Conservation (phyloP, 2,113 vertebrate species). For the Trichomycterus rosablanca region DNA sequence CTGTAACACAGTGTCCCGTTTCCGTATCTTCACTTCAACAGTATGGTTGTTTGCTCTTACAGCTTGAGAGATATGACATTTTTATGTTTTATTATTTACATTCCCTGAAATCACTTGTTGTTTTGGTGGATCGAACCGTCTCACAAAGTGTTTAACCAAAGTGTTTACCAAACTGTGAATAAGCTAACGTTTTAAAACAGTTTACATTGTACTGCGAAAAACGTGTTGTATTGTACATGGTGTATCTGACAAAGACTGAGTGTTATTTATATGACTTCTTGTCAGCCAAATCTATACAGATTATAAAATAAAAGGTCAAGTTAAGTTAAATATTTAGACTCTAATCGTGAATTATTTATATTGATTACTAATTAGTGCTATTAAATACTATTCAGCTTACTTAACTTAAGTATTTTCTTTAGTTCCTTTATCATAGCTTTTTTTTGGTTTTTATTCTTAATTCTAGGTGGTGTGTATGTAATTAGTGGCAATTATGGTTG, state of each 20-base stretch:
- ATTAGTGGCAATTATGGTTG: too few relatives aligned
- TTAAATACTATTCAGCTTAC: too few relatives aligned
- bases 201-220: constrained; percentile 36
- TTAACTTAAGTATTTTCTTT: too few relatives aligned
- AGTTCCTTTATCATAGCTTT: too few relatives aligned
- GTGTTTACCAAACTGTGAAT: constrained; percentile 45
- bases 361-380: too few relatives aligned
- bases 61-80: background rate
- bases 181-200: constrained; percentile 25
- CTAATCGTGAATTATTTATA: too few relatives aligned
- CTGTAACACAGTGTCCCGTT: constrained; percentile 4
- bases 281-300: constrained; percentile 14
- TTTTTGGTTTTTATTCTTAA: too few relatives aligned
- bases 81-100: constrained; percentile 8
- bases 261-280: constrained; percentile 26
- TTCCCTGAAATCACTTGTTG: background rate
- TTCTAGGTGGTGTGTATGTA: too few relatives aligned
- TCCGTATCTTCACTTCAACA: background rate
- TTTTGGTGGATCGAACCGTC: constrained; percentile 6
- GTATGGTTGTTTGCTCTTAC: background rate
- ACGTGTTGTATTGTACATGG: constrained; percentile 30
- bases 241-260: constrained; percentile 26
- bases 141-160: constrained; percentile 36
- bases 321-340: constrained; percentile 6
- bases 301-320: constrained; percentile 34